phyloP scores from a whole-genome alignment of 2,797 vertebrate species.

The Falco peregrinus region DNA sequence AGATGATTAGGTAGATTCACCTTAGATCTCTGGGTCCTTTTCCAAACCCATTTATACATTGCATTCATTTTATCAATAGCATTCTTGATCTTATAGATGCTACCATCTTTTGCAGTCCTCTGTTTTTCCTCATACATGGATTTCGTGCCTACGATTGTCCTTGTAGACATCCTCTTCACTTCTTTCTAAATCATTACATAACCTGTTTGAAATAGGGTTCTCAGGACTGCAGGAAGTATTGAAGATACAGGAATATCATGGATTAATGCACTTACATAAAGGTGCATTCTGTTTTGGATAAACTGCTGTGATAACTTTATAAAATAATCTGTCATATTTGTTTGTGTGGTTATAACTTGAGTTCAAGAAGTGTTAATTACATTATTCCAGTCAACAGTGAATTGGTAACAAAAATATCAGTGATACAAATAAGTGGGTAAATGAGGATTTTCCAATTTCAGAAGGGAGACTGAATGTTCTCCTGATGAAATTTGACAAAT shows the following conservation, averaged over 20 bases:
- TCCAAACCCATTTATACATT: background rate
- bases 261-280: background rate
- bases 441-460: constrained; percentile 11
- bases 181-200: background rate
- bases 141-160: background rate
- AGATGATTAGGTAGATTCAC: background rate
- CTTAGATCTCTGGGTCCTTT: background rate
- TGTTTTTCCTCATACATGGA: background rate
- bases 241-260: background rate
- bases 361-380: constrained; percentile 11
- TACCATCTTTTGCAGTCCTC: background rate
- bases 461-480: background rate
- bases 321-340: background rate
- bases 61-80: background rate
- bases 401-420: constrained; percentile 16
- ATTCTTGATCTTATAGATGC: background rate
- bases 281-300: background rate
- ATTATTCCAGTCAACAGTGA: background rate
- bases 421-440: constrained; percentile 3
- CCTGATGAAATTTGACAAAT: background rate
- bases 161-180: background rate
- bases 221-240: background rate
- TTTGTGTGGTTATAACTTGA: background rate
- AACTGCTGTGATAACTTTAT: background rate
- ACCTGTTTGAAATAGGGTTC: background rate